Conservation (phyloP, 2,888 invertebrate genomes). For the Himalopsyche anomala region DNA sequence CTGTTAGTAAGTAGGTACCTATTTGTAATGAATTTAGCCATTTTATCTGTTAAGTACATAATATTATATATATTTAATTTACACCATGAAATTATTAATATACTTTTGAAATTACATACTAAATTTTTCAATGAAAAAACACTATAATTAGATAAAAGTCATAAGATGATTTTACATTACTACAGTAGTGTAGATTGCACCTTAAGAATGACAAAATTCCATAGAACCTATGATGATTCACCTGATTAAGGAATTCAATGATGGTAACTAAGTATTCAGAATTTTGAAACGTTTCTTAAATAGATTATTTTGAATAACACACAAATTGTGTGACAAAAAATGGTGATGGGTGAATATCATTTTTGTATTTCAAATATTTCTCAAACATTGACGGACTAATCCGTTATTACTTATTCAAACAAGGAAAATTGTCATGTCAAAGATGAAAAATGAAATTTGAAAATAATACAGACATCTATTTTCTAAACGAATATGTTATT, state of each 20-base stretch:
- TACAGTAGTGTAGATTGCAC: conserved; percentile 7
- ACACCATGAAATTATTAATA: conserved; percentile 6
- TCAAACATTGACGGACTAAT: too few relatives aligned
- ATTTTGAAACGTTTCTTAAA: too few relatives aligned
- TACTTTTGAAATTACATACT: conserved; percentile 18
- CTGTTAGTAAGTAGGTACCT: conserved; percentile 41
- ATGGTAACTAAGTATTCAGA: too few relatives aligned
- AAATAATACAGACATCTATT: neutral
- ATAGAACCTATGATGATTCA: neutral
- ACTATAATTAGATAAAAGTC: conserved; percentile 28
- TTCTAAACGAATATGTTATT: conserved; percentile 9
- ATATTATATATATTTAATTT: conserved; percentile 33
- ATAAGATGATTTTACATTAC: conserved; percentile 38
- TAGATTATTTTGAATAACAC: too few relatives aligned
- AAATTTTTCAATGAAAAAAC: conserved; percentile 17
- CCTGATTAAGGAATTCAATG: too few relatives aligned
- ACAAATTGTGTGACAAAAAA: too few relatives aligned
- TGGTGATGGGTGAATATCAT: too few relatives aligned
- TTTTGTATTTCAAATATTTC: too few relatives aligned
- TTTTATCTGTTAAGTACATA: conserved; percentile 17
- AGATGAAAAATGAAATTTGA: conserved; percentile 5
- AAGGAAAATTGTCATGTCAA: conserved; percentile 1
- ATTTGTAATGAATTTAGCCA: conserved; percentile 37
- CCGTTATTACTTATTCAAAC: too few relatives aligned
- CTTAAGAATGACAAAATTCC: conserved; percentile 24